phyloP scores from a whole-genome alignment of 2,113 vertebrate species.

The Gasterosteus aculeatus region DNA sequence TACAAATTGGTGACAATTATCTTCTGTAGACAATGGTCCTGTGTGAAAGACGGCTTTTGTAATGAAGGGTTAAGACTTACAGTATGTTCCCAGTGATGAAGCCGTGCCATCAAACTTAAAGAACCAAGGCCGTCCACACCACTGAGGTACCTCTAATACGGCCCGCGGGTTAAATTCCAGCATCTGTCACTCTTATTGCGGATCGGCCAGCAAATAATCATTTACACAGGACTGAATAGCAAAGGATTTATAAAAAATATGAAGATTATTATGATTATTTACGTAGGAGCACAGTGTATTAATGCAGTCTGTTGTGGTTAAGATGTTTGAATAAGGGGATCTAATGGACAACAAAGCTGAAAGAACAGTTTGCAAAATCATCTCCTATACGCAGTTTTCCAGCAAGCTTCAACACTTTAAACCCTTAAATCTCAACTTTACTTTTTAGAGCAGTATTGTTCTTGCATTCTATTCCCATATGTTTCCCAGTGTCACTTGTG shows the following conservation, averaged over 20 bases:
- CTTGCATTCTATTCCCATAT: neutral
- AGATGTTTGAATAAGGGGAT: neutral
- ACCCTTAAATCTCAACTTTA: neutral
- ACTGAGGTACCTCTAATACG: conserved; percentile 15
- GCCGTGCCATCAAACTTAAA: conserved; percentile 35
- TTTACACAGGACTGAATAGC: conserved; percentile 7
- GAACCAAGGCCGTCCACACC: conserved; percentile 23
- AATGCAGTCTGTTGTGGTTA: neutral
- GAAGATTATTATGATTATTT: neutral
- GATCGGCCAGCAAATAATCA: conserved; percentile 17
- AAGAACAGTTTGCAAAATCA: neutral
- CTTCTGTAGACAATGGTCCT: conserved; percentile 38
- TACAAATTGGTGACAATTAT: conserved; percentile 75
- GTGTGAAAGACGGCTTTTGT: conserved; percentile 17
- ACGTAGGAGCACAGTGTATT: neutral
- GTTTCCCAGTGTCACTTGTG: neutral
- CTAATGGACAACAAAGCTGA: neutral
- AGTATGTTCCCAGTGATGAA: conserved; percentile 61
- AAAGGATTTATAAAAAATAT: neutral
- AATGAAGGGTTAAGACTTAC: conserved; percentile 71
- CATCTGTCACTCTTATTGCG: conserved; percentile 19
- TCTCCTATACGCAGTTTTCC: neutral
- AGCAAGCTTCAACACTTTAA: neutral
- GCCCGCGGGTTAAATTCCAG: conserved; percentile 14
- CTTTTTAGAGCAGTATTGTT: neutral